phyloP scores from a whole-genome alignment of 2,888 invertebrate genomes.

The Imbricaverruca yamaguchii region DNA sequence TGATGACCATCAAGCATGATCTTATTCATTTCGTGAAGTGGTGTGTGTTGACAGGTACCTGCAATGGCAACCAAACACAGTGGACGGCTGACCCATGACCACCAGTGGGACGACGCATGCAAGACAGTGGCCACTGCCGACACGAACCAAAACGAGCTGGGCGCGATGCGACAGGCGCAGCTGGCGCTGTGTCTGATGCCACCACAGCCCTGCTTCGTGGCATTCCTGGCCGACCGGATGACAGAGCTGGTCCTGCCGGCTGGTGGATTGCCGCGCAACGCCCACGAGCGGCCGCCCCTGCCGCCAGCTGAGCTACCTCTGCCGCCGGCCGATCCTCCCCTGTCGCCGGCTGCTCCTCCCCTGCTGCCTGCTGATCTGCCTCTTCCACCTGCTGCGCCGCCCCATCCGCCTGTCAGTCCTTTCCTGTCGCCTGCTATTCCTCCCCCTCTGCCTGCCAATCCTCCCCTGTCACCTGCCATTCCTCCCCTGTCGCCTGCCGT shows the following conservation, averaged over 20 bases:
- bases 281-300: neutral
- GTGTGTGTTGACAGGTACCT: too few species aligned
- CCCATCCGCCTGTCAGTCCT: too few species aligned
- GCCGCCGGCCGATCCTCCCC: neutral
- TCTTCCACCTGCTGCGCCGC: too few species aligned
- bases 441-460: too few species aligned
- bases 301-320: neutral
- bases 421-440: too few species aligned
- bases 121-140: neutral
- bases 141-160: neutral
- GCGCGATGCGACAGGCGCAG: neutral
- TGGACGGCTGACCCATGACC: too few species aligned
- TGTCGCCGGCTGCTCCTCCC: neutral
- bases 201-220: neutral
- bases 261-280: neutral
- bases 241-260: neutral
- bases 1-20: too few species aligned
- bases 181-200: neutral
- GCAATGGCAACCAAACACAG: too few species aligned
- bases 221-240: neutral
- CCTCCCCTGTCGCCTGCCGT: too few species aligned
- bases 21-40: too few species aligned
- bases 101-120: too few species aligned
- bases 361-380: neutral
- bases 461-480: too few species aligned